Base-by-base conservation (phyloP, 2,888 invertebrate species). In the Limnephilus lunatus region DNA sequence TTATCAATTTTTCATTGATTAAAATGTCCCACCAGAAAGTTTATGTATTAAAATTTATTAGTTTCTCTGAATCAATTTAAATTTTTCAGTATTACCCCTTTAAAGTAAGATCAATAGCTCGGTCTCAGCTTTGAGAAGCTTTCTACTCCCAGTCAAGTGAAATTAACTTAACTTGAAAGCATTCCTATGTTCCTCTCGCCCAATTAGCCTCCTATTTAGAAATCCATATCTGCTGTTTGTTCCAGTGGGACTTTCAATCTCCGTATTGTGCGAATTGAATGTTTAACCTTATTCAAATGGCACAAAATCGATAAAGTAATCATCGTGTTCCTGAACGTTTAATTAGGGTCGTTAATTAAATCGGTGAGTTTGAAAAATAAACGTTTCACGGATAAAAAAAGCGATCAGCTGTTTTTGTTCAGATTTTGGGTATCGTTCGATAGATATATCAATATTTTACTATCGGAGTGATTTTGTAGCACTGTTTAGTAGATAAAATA, bases 141-240 rank as follows among this genome's bases (percentile, higher is more conserved):
- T n/a, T 32, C 83, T 25, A 83, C 31, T 35, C 83, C 19, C 15
- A 32, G 83, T 35, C 35, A 83, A 32, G 35, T 82, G 4, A 82
- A 68, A 82, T 83, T 68, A 68, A 68, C 68, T 68, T 83, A 83
- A 32, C 83, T 35, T 32, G 15, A 83, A 83, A 83, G 83, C 83
- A 83, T 83, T 83, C 35, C 83, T 32, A 7, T 83, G 83, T 83
- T 39, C n/a, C 35, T 83, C 83, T 32, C 25, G 19, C 35, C 83
- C 83, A 83, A 83, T 83, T 83, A 83, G 35, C 0, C 31, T 83
- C 35, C 32, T 35, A 32, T 11, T 35, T 25, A 32, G 68, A 68
- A 68, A 68, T 68, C 68, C 9, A 68, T 68, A 68, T 19, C 25
- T 68, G 9, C 68, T 11, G 68, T 68, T 53, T 19, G 53, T 5